Conservation (phyloP, 1,140 invertebrate species). For the Drosophila dunni region DNA sequence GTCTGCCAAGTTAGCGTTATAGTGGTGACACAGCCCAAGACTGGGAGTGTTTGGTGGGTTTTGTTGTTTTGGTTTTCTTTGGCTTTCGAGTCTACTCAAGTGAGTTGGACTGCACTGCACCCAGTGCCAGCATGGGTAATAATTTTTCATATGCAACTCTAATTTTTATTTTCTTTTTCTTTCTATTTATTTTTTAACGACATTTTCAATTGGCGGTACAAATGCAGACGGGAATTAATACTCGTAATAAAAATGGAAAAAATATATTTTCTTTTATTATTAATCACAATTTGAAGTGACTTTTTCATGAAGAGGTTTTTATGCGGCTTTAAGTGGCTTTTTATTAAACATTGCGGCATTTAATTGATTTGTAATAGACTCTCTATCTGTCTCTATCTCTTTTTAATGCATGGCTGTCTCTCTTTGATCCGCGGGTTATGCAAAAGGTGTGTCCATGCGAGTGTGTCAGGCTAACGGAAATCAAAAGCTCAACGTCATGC, state of each 20-base stretch:
- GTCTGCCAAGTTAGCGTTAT: conserved; percentile 31
- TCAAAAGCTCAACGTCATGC: conserved; percentile 68
- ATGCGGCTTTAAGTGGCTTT: conserved; percentile 69
- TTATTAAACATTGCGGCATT: conserved; percentile 76
- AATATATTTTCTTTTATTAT: conserved; percentile 57
- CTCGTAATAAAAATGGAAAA: conserved; percentile 23
- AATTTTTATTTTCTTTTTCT: no score
- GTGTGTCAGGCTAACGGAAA: conserved; percentile 76
- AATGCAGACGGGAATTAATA: conserved; percentile 59
- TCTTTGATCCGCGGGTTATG: conserved; percentile 24
- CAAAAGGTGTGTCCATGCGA: conserved; percentile 59
- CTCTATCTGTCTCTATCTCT: not conserved
- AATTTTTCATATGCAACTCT: conserved; percentile 45
- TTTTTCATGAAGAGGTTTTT: conserved; percentile 55
- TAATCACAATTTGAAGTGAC: conserved; percentile 57
- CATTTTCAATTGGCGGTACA: conserved; percentile 59
- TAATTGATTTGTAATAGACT: conserved; percentile 82
- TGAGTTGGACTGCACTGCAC: conserved; percentile 58
- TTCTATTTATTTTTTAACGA: conserved; percentile 59
- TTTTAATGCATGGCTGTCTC: conserved; percentile 3
- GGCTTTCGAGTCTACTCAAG: conserved; percentile 7
- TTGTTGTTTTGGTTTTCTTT: conserved; percentile 13
- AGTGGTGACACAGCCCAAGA: conserved; percentile 62
- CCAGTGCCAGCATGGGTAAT: conserved; percentile 43
- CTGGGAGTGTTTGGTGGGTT: conserved; percentile 39